These are phyloP conservation scores for Eugnorisma glareosa DNA, from an alignment of 2,888 invertebrate species.

Conservation along the genomic window DNA sequence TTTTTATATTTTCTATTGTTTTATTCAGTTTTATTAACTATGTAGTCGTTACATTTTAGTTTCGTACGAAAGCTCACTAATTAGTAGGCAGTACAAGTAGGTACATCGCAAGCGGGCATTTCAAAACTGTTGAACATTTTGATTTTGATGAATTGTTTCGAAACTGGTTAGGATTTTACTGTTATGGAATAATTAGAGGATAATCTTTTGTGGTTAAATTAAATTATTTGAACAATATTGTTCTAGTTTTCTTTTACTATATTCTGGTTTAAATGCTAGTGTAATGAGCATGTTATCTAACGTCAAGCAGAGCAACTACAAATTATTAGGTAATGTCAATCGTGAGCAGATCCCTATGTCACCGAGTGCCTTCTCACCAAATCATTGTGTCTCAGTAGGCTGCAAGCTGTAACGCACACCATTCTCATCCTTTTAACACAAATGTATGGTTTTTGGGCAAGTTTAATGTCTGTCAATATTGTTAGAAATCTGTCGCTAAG, in stretches of 20 bases:
- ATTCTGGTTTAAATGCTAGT: neutral
- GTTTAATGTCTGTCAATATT: too few species aligned
- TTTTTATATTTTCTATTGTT: neutral
- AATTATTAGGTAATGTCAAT: neutral
- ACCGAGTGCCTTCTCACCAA: neutral
- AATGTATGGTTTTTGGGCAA: neutral
- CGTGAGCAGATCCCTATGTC: neutral
- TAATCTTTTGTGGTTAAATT: neutral
- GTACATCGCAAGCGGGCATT: neutral
- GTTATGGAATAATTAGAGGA: conserved; percentile 6
- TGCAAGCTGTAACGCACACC: neutral
- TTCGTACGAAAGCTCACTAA: conserved; percentile 11
- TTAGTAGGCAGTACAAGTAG: neutral
- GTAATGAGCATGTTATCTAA: neutral
- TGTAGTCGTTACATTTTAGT: neutral
- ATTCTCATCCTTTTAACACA: neutral
- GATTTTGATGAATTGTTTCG: neutral
- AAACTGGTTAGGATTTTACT: neutral
- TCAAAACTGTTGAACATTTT: conserved; percentile 7
- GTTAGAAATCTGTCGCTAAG: too few species aligned
- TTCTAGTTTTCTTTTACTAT: neutral
- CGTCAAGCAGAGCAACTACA: neutral
- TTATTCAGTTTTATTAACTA: neutral
- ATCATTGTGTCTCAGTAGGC: neutral
- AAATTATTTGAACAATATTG: neutral